Evolutionary conservation across 2,888 invertebrate genomes (phyloP).

Genomic region (Agrotis clavis): DNA sequence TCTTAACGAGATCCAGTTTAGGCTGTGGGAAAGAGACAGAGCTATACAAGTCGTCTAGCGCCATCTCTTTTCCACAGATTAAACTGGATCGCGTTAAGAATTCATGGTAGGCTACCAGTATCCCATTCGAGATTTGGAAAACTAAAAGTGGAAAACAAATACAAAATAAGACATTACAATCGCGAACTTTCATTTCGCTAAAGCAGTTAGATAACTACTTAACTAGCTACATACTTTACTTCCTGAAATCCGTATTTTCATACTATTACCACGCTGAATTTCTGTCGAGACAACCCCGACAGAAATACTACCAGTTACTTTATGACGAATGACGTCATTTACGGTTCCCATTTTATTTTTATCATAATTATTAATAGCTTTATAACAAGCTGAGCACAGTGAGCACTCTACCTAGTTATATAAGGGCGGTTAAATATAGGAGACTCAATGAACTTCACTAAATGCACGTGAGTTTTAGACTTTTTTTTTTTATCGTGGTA

Average conservation of each 20-base stretch:
- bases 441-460: conserved; percentile 37
- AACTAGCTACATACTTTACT: not conserved
- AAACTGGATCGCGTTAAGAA: too few species aligned
- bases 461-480: conserved; percentile 29
- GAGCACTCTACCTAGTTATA: conserved; percentile 29
- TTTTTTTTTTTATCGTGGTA: too few species aligned
- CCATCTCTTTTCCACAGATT: too few species aligned
- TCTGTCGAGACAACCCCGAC: conserved; percentile 16
- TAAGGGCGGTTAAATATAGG: conserved; percentile 46
- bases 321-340: conserved; percentile 53
- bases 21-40: too few species aligned
- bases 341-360: conserved; percentile 42
- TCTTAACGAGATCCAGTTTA: too few species aligned
- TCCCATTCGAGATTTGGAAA: not conserved
- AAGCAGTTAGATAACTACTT: not conserved
- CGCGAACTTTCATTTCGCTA: not conserved
- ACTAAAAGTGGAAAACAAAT: not conserved
- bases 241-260: conserved; percentile 5
- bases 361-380: conserved; percentile 46
- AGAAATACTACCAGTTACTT: conserved; percentile 17
- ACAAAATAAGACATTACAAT: not conserved
- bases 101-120: too few species aligned
- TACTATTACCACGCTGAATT: not conserved
- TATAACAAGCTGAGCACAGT: conserved; percentile 33
- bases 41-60: too few species aligned